These are phyloP conservation scores for Drosophila serrata DNA, from an alignment of 1,140 invertebrate genomes.

Conservation along the genomic window DNA sequence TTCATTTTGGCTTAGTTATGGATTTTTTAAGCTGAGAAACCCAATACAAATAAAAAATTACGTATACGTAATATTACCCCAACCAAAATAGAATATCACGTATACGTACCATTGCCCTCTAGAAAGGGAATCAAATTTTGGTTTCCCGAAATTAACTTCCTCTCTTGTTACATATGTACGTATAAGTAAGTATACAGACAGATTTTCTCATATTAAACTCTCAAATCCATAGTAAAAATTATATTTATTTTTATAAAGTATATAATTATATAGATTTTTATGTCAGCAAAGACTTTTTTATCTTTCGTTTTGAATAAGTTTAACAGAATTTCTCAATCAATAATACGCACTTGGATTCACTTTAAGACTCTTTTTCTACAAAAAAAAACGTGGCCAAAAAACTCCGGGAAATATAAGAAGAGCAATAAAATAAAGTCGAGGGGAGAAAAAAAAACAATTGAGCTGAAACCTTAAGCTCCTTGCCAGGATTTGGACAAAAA, in stretches of 20 bases:
- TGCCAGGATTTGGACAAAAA: slow-evolving; percentile 42
- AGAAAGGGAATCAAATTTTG: too few species aligned
- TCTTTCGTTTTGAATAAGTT: not conserved
- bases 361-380: not conserved
- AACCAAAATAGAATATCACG: too few species aligned
- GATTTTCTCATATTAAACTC: not conserved
- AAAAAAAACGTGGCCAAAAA: not conserved
- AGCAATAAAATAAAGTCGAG: slow-evolving; percentile 37
- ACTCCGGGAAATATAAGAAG: slow-evolving; percentile 19
- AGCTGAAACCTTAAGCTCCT: slow-evolving; percentile 47
- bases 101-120: too few species aligned
- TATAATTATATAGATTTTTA: too few species aligned
- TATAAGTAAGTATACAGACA: too few species aligned
- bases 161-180: too few species aligned
- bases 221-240: not conserved
- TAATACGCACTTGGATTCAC: not conserved
- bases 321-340: not conserved
- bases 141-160: too few species aligned
- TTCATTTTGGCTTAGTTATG: too few species aligned
- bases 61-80: too few species aligned
- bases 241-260: not conserved
- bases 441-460: slow-evolving; percentile 45
- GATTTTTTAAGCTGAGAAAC: too few species aligned
- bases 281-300: too few species aligned
- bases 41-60: too few species aligned